Base-by-base conservation (phyloP, 2,113 vertebrate genomes). In the Mobula hypostoma region DNA sequence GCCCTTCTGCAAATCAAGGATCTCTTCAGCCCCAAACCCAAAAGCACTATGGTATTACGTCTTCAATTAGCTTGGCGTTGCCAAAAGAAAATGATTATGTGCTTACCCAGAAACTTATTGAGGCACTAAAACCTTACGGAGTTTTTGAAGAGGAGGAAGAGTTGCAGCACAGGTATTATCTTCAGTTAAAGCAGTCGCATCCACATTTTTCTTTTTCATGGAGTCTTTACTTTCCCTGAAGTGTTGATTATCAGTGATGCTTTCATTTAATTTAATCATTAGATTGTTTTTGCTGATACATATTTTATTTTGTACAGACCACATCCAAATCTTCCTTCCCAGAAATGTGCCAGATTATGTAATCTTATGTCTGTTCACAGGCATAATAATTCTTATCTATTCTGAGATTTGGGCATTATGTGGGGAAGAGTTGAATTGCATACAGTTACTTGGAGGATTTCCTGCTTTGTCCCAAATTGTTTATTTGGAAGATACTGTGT, bases 11-110 rank as follows among this genome's bases (percentile, higher is more conserved):
- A 95, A 97, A 95, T 94, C 97, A 97, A 96, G 97, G 97, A 96
- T 97, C 97, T 96, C 98, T 96, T 88, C 95, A 97, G 94, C 97
- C 96, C 95, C 97, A 97, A 58, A 95, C 96, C 0, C 96, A 97
- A 95, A 98, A 97, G 96, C 97, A 98, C 95, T 98, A 97, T 98
- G 98, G 98, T 95, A 98, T 98, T 95, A 98, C 98, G 68, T 98
- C 97, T 94, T 98, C 98, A 63, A 98, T 98, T 97, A 98, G 98
- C 96, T 95, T 98, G 96, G 97, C 97, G 94, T 95, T 95, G 94
- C 98, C 98, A 76, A 98, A 98, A 96, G 98, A 98, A 95, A 95
- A 96, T 27, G 98, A 99, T 95, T 96, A 98, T 96, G 95, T 96
- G 32, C 97, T 97, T 94, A 98, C 98, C n/a, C 97, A 97, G 95